A percentile compares a stretch with the other conserved stretches of the same genome.
These are phyloP conservation scores for Ornithorhynchus anatinus DNA, from an alignment of 2,113 vertebrate genomes.

Conservation along the genomic window DNA sequence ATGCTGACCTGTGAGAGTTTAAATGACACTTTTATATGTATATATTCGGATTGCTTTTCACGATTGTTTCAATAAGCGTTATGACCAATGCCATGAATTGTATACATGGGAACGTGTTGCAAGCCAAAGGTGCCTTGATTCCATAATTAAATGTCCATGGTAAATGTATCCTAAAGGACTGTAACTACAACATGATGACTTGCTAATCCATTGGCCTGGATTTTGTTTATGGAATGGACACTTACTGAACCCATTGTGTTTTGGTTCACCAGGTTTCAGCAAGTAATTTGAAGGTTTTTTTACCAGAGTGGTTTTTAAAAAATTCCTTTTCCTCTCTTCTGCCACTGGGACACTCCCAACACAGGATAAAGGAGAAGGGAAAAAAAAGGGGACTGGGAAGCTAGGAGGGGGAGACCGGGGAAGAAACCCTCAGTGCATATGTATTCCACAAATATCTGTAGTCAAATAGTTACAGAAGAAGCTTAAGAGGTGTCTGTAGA, in stretches of 20 bases:
- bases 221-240: conserved; percentile 25
- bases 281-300: not conserved
- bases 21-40: not conserved
- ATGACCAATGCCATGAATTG: not conserved
- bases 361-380: not conserved
- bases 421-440: not conserved
- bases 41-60: not conserved
- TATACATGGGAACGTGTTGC: not conserved
- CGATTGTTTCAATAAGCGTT: not conserved
- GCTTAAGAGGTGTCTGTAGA: not conserved
- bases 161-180: not conserved
- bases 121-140: not conserved
- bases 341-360: not conserved
- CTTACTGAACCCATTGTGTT: conserved; percentile 23
- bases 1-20: not conserved
- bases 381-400: not conserved
- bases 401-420: no score
- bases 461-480: not conserved
- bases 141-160: not conserved
- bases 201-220: conserved; percentile 9
- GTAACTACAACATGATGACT: not conserved
- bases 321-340: not conserved
- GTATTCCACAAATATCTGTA: no score
- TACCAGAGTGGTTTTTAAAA: not conserved
- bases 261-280: conserved; percentile 22